phyloP scores from a whole-genome alignment of 2,797 vertebrate genomes.

The Tapirus indicus region DNA sequence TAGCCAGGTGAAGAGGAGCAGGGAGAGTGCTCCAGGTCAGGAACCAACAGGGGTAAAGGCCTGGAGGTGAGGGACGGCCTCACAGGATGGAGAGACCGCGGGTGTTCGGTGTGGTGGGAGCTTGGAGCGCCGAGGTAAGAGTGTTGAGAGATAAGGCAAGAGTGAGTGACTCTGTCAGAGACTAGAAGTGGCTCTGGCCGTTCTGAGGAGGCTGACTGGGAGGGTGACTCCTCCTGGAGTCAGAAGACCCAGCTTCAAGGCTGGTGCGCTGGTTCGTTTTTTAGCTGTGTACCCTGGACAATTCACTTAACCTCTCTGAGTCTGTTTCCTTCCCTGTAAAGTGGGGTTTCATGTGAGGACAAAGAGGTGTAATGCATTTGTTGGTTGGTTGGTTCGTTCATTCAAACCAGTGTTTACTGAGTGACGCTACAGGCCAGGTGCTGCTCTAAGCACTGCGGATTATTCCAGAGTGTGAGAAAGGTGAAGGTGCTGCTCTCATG shows the following conservation, averaged over 20 bases:
- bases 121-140: background rate
- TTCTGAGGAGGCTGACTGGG: background rate
- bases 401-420: background rate
- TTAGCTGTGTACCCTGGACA: background rate
- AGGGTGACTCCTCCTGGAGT: background rate
- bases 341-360: background rate
- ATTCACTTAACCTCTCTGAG: background rate
- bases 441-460: background rate
- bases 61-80: background rate
- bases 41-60: background rate
- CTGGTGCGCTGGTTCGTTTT: background rate
- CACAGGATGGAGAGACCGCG: background rate
- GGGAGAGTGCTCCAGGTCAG: background rate
- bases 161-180: background rate
- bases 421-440: background rate
- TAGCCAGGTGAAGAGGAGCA: background rate
- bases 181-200: background rate
- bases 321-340: background rate
- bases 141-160: background rate
- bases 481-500: background rate
- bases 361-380: background rate
- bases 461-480: background rate
- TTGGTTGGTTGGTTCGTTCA: background rate
- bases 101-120: no score
- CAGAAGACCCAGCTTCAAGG: background rate